phyloP scores from a whole-genome alignment of 2,888 invertebrate genomes.

The Bugula neritina region DNA sequence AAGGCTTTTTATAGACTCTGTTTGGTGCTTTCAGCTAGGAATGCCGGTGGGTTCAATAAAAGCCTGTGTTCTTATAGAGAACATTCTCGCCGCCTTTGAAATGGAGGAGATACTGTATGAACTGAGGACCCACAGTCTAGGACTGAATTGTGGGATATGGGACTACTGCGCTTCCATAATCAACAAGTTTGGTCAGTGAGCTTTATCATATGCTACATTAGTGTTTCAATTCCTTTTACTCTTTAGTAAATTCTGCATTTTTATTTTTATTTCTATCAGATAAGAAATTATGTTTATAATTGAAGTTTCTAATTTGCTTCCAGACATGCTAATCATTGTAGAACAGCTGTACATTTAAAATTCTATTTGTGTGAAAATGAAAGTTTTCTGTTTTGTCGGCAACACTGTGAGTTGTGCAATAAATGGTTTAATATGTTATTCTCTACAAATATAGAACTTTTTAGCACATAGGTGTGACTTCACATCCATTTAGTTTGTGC shows the following conservation, averaged over 20 bases:
- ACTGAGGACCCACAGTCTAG: conserved; percentile 63
- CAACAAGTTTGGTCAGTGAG: conserved; percentile 60
- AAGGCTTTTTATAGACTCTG: no score
- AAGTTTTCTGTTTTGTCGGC: background rate
- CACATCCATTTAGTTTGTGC: no score
- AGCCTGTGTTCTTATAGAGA: conserved; percentile 68
- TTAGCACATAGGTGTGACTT: no score
- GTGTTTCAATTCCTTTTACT: no score
- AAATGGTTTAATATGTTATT: background rate
- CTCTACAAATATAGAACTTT: background rate
- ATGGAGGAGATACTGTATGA: conserved; percentile 66
- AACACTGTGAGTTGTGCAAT: background rate
- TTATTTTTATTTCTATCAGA: no score
- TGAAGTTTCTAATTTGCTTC: background rate
- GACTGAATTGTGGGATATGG: conserved; percentile 71
- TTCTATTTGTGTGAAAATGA: background rate
- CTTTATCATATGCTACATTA: no score
- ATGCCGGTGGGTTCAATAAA: conserved; percentile 64
- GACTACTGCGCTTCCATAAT: conserved; percentile 62
- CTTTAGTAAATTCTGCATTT: no score
- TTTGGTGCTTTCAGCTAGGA: conserved; percentile 48
- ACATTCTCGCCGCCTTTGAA: conserved; percentile 65
- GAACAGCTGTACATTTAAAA: background rate
- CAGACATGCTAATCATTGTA: background rate
- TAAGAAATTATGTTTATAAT: no score